phyloP scores from a whole-genome alignment of 2,888 invertebrate genomes.

The Mechanitis messenoides region DNA sequence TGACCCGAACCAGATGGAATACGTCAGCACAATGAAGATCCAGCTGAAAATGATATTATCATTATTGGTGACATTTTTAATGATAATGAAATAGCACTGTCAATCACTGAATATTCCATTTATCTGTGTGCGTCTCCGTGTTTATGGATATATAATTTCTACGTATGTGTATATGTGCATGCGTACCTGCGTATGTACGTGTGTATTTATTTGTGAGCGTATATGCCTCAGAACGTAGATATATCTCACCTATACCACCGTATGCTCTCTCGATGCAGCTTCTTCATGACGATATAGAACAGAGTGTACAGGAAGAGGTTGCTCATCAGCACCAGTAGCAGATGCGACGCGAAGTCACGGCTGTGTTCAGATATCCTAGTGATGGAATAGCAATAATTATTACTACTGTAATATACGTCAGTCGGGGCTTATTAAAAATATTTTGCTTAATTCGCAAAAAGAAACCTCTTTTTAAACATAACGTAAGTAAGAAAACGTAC shows the following conservation, averaged over 20 bases:
- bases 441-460: background rate
- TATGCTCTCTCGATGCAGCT: slow-evolving; percentile 82
- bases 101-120: too few relatives aligned
- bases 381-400: background rate
- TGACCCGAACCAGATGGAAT: slow-evolving; percentile 82
- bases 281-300: slow-evolving; percentile 92
- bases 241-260: slow-evolving; percentile 71
- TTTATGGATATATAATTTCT: too few relatives aligned
- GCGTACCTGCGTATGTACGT: background rate
- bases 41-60: slow-evolving; percentile 52
- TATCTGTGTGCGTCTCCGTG: background rate
- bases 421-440: background rate
- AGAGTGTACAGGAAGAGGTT: slow-evolving; percentile 88
- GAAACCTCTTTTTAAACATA: too few relatives aligned
- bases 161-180: background rate
- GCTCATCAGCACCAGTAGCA: slow-evolving; percentile 87
- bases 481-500: too few relatives aligned
- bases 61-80: too few relatives aligned
- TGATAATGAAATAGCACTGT: background rate
- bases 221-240: background rate
- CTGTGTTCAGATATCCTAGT: slow-evolving; percentile 76
- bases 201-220: background rate
- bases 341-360: slow-evolving; percentile 87
- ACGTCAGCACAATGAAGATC: slow-evolving; percentile 81
- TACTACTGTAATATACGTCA: background rate